Conservation (phyloP, 2,113 vertebrate genomes). For the Sinocyclocheilus rhinocerous region DNA sequence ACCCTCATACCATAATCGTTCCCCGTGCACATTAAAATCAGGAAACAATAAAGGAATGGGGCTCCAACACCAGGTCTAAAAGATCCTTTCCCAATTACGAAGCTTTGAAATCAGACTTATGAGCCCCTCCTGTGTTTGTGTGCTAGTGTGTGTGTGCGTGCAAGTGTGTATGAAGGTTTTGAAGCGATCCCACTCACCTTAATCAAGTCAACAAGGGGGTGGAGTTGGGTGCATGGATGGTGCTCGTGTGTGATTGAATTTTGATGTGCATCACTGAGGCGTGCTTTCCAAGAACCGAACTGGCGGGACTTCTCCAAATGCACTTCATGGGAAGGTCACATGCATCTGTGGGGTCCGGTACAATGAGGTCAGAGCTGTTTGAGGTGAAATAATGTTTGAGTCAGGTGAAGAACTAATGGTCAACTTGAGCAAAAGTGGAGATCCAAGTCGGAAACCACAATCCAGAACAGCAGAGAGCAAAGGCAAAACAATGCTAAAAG, state of each 20-base stretch:
- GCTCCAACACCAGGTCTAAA: constrained; percentile 44
- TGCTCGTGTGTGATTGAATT: constrained; percentile 45
- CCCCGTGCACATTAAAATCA: constrained; percentile 50
- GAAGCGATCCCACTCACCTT: constrained; percentile 56
- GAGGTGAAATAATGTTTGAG: neutral
- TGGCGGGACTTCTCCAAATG: constrained; percentile 18
- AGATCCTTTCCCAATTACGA: constrained; percentile 53
- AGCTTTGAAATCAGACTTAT: constrained; percentile 49
- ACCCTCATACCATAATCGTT: constrained; percentile 65
- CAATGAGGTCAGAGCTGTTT: neutral
- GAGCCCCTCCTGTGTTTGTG: constrained; percentile 32
- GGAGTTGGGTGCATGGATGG: constrained; percentile 39
- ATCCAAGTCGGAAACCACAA: neutral
- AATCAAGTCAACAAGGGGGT: constrained; percentile 62
- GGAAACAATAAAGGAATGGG: constrained; percentile 38
- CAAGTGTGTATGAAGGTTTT: neutral
- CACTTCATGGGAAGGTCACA: constrained; percentile 31
- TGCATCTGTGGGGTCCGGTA: too few relatives aligned
- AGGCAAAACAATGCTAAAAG: neutral
- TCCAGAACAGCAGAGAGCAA: neutral
- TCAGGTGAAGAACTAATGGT: neutral
- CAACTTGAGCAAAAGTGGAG: neutral
- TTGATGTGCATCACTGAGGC: neutral
- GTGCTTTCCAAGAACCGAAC: constrained; percentile 20
- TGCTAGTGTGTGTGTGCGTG: neutral